A percentile compares a stretch with the other conserved stretches of the same genome.
Evolutionary conservation across 2,888 invertebrate genomes (phyloP).

Genomic region (Mythimna ferrago): DNA sequence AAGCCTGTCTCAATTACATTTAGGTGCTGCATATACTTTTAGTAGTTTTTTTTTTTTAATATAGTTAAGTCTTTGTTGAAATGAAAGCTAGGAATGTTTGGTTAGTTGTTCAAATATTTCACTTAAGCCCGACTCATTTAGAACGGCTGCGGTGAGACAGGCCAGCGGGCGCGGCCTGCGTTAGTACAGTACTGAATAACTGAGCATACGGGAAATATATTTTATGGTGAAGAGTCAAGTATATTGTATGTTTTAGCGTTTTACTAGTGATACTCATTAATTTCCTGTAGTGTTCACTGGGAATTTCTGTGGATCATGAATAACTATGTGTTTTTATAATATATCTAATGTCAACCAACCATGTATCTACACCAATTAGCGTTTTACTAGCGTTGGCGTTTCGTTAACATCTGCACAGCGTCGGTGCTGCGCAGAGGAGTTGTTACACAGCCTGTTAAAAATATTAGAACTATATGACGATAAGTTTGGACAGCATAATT

Average conservation of each 20-base stretch:
- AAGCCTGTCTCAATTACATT: background rate
- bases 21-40: too few species aligned
- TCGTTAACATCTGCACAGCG: too few species aligned
- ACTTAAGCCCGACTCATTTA: constrained; percentile 35
- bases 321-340: too few species aligned
- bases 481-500: too few species aligned
- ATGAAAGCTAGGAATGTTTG: constrained; percentile 41
- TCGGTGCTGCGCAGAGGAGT: too few species aligned
- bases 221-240: constrained; percentile 6
- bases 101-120: constrained; percentile 55
- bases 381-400: too few species aligned
- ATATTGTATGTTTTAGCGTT: background rate
- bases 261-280: background rate
- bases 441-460: too few species aligned
- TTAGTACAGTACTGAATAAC: background rate
- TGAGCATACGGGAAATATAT: background rate
- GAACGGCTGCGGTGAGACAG: constrained; percentile 33
- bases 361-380: too few species aligned
- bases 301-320: background rate
- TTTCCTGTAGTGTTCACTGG: background rate
- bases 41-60: too few species aligned
- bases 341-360: too few species aligned
- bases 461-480: too few species aligned
- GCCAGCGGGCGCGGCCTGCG: background rate
- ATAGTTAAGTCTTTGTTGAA: constrained; percentile 15